A percentile compares a stretch with the other conserved stretches of the same genome.
These are phyloP conservation scores for Pocillopora damicornis DNA, from an alignment of 64 coral and sea anemone species.

Conservation along the genomic window DNA sequence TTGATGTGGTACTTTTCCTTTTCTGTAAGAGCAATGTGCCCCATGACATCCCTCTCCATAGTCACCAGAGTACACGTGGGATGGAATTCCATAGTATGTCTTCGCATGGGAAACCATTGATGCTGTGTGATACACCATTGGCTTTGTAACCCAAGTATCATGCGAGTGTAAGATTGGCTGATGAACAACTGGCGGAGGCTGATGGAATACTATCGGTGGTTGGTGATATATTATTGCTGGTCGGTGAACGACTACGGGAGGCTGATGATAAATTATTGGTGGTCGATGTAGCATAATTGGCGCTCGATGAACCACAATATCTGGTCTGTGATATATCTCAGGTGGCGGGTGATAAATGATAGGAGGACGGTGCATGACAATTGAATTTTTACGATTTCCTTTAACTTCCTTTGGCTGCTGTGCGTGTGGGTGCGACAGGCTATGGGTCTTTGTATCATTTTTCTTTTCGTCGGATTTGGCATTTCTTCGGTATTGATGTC, in stretches of 20 bases:
- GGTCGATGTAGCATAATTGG: conserved; percentile 93
- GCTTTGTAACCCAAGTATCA: conserved; percentile 81
- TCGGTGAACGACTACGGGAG: conserved; percentile 90
- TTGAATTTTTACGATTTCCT: conserved; percentile 80
- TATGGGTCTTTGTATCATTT: background rate
- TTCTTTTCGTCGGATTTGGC: conserved; percentile 37
- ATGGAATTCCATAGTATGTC: conserved; percentile 70
- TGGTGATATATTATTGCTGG: conserved; percentile 97
- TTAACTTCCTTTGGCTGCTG: conserved; percentile 69
- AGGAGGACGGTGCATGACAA: conserved; percentile 93
- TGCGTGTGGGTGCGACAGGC: conserved; percentile 14
- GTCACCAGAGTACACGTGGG: conserved; percentile 57
- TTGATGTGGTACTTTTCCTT: conserved; percentile 57
- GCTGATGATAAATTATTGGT: conserved; percentile 94
- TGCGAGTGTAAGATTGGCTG: conserved; percentile 90
- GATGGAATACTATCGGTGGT: conserved; percentile 94
- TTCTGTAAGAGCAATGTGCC: conserved; percentile 56
- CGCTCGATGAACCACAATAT: conserved; percentile 94
- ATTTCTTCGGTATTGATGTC: conserved; percentile 36
- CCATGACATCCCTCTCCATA: conserved; percentile 35
- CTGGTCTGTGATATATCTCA: conserved; percentile 91
- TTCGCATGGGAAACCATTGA: conserved; percentile 61
- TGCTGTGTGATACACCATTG: conserved; percentile 56
- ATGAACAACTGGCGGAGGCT: conserved; percentile 84
- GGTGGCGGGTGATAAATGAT: conserved; percentile 99